Base-by-base conservation (phyloP, 2,888 invertebrate genomes). In the Stenchaetothrips biformis region DNA sequence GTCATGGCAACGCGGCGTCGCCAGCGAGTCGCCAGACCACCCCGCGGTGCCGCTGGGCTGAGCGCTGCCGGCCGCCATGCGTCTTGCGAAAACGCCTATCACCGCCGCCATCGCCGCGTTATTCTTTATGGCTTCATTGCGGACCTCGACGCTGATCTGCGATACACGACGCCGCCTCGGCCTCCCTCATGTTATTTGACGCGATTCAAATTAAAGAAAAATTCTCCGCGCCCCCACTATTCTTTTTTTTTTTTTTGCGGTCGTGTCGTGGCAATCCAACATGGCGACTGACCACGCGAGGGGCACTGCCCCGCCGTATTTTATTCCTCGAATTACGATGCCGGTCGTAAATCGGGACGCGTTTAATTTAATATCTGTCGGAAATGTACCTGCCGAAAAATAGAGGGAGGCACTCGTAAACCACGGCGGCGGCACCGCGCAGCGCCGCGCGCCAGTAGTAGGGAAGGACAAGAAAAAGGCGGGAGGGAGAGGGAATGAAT, bases 301-400 rank as follows among this genome's bases (percentile, higher is more conserved):
- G 59, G 25, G 67, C 67, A 25, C 67, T 16, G 67, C 67, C n/a
- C 67, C 8, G 25, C 25, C 67, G 67, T 74, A 74, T 74, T 74
- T 74, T 11, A 25, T 25, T 74, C 67, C 21, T 74, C 67, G 67
- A 74, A 74, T 74, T 74, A 74, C 67, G 67, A 74, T 74, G 67
- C 67, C 13, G 53, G 53, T 13, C 53, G 18, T 53, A 53, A 53
- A 53, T 53, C 53, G 59, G 18, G 59, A 59, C 67, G 21, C 67
- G 67, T 74, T 74, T 74, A 74, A 74, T 74, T 74, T 74, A 74
- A 74, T 74, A 74, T 74, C 67, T 74, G 67, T 74, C 67, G 67
- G 67, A 74, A 74, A 74, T 74, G 67, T 74, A 74, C 67, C 67
- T 74, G 67, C 67, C 67, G 67, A 74, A 74, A 74, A 74, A 59